Conservation (phyloP, 64 coral and sea anemone genomes). For the Stichodactyla helianthus region DNA sequence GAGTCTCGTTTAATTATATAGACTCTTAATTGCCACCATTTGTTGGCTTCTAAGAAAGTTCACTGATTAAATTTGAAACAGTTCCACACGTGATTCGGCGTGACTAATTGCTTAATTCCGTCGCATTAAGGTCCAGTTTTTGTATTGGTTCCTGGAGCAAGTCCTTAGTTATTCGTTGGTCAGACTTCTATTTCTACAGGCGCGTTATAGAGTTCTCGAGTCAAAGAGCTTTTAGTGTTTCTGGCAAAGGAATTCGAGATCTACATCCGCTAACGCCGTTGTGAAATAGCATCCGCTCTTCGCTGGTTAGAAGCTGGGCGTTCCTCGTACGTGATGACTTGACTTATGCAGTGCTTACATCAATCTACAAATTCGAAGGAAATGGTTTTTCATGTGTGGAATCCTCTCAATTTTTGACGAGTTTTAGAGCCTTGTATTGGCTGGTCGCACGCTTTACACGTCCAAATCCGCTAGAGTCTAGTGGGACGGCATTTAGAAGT, state of each 20-base stretch:
- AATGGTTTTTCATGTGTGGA: neutral
- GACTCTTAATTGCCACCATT: slow-evolving; percentile 11
- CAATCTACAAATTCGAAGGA: neutral
- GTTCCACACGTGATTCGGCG: neutral
- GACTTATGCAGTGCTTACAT: neutral
- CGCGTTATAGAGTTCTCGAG: neutral
- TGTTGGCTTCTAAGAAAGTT: neutral
- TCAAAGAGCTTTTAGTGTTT: slow-evolving; percentile 13
- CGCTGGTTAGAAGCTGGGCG: slow-evolving; percentile 7
- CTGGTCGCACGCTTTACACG: neutral
- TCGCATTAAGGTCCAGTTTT: neutral
- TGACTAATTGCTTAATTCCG: slow-evolving; percentile 17
- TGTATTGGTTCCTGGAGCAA: neutral
- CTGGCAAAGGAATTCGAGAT: slow-evolving; percentile 15
- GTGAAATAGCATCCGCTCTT: slow-evolving; percentile 26
- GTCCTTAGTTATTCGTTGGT: neutral
- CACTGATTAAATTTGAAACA: slow-evolving; percentile 15
- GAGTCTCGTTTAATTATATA: neutral
- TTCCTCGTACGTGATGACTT: slow-evolving; percentile 9
- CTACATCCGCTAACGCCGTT: neutral
- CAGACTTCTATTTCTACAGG: neutral
- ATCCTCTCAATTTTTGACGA: neutral
- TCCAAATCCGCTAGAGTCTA: neutral
- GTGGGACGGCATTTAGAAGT: neutral
- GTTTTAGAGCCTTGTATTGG: neutral